These are phyloP conservation scores for Drosophila repletoides DNA, from an alignment of 1,140 invertebrate genomes.

Conservation along the genomic window DNA sequence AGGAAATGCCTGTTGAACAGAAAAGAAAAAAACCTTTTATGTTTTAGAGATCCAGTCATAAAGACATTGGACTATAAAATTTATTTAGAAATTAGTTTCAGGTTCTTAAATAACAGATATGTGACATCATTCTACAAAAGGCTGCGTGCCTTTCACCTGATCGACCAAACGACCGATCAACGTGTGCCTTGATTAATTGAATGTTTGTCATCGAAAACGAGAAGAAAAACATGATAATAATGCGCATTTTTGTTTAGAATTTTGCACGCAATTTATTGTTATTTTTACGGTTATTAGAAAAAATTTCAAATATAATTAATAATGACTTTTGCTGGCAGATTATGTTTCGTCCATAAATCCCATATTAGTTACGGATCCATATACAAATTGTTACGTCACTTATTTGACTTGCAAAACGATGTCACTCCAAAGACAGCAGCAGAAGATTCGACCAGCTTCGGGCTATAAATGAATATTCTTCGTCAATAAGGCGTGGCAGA, in stretches of 20 bases:
- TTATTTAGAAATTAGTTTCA: slow-evolving; percentile 19
- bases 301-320: slow-evolving; percentile 75
- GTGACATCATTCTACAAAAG: slow-evolving; percentile 57
- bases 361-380: slow-evolving; percentile 51
- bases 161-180: too few relatives aligned
- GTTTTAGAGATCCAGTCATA: slow-evolving; percentile 16
- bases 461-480: slow-evolving; percentile 19
- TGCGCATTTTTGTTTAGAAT: slow-evolving; percentile 30
- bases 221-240: slow-evolving; percentile 24
- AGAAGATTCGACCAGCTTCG: not conserved
- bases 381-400: slow-evolving; percentile 50
- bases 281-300: slow-evolving; percentile 74
- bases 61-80: slow-evolving; percentile 32
- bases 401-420: slow-evolving; percentile 60
- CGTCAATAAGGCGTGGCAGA: slow-evolving; percentile 47
- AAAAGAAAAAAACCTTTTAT: slow-evolving; percentile 6
- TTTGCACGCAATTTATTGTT: slow-evolving; percentile 50
- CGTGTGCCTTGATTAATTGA: slow-evolving; percentile 63
- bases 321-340: slow-evolving; percentile 62
- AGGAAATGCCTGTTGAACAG: slow-evolving; percentile 22
- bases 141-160: slow-evolving; percentile 62
- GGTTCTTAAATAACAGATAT: slow-evolving; percentile 44
- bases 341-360: slow-evolving; percentile 65
- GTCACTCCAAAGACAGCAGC: slow-evolving; percentile 46
- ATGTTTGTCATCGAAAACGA: slow-evolving; percentile 60